phyloP scores from a whole-genome alignment of 1,140 invertebrate species.

The Heliconius eleuchia region DNA sequence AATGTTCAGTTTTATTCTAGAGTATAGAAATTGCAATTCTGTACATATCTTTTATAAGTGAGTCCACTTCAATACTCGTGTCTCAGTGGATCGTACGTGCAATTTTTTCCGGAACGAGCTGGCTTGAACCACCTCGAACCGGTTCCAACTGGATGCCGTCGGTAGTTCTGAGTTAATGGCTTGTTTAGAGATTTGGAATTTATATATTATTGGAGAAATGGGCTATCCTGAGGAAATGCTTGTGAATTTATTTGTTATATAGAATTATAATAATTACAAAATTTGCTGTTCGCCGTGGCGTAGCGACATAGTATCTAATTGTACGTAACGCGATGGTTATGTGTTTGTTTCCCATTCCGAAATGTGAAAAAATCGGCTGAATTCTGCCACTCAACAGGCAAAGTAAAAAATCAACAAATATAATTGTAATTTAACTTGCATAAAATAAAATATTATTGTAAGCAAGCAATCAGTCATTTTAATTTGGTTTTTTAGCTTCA shows the following conservation, averaged over 20 bases:
- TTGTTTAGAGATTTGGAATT: slow-evolving; percentile 29
- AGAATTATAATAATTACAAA: not conserved
- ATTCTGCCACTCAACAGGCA: too few species aligned
- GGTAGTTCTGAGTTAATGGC: slow-evolving; percentile 31
- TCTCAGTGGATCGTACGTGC: slow-evolving; percentile 24
- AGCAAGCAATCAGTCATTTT: too few species aligned
- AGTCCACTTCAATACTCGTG: slow-evolving; percentile 30
- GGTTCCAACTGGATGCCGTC: slow-evolving; percentile 21
- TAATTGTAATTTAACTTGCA: too few species aligned
- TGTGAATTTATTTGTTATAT: not conserved
- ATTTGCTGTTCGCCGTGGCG: too few species aligned
- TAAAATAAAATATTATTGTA: too few species aligned
- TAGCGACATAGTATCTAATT: too few species aligned
- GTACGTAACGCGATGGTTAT: too few species aligned
- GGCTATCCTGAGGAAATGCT: not conserved
- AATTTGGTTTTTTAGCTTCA: too few species aligned
- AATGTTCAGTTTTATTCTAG: not conserved
- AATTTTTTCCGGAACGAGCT: slow-evolving; percentile 33
- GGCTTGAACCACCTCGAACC: slow-evolving; percentile 15
- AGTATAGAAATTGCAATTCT: slow-evolving; percentile 14
- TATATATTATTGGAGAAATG: slow-evolving; percentile 7
- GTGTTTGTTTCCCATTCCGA: too few species aligned
- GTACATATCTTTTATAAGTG: slow-evolving; percentile 17
- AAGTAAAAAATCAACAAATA: too few species aligned
- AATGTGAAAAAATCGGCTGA: too few species aligned